These are phyloP conservation scores for Nomada goodeniana DNA, from an alignment of 2,888 invertebrate species.

Conservation along the genomic window DNA sequence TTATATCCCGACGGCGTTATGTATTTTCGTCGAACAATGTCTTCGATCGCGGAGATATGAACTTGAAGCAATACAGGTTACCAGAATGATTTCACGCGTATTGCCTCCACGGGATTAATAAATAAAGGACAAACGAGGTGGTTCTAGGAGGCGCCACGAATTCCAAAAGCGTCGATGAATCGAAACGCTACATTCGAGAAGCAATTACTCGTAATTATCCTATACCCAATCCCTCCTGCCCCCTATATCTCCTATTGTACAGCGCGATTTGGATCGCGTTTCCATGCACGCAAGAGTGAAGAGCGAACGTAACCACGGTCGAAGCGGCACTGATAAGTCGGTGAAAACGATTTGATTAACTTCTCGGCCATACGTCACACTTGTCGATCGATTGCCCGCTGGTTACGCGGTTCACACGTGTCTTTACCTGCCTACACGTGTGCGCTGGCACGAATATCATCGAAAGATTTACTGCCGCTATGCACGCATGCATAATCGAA, in stretches of 20 bases:
- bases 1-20: conserved; percentile 7
- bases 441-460: conserved; percentile 45
- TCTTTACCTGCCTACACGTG: conserved; percentile 64
- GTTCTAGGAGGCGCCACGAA: conserved; percentile 17
- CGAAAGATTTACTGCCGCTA: conserved; percentile 49
- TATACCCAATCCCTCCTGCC: background rate
- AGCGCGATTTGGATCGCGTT: conserved; percentile 20
- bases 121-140: conserved; percentile 46
- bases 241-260: conserved; percentile 34
- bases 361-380: conserved; percentile 74
- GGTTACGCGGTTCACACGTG: conserved; percentile 73
- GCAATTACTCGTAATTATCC: conserved; percentile 62
- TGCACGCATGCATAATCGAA: conserved; percentile 50
- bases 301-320: conserved; percentile 25
- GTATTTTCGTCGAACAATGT: conserved; percentile 33
- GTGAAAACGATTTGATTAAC: conserved; percentile 78
- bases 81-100: no score
- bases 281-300: conserved; percentile 27
- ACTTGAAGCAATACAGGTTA: background rate
- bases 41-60: background rate
- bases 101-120: conserved; percentile 6
- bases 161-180: conserved; percentile 34
- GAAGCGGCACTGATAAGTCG: conserved; percentile 71
- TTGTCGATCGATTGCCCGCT: conserved; percentile 64
- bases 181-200: conserved; percentile 49